Base-by-base conservation (phyloP, 2,797 vertebrate genomes). In the Cephalopachus bancanus region DNA sequence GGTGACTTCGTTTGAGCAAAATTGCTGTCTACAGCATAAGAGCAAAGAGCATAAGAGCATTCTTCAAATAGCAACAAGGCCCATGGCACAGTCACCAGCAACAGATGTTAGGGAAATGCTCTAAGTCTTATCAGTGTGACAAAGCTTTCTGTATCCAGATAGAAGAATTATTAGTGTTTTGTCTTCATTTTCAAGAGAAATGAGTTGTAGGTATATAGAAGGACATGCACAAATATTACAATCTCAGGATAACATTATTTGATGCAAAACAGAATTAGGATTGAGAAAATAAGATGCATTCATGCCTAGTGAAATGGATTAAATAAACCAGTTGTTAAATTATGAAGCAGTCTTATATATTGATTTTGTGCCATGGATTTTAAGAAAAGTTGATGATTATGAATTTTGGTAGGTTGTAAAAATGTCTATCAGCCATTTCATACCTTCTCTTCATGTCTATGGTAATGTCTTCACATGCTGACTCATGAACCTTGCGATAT, bases 1-100 rank as follows among this genome's bases (percentile, higher is more conserved):
- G 83, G 53, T 80, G 86, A 94, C 67, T 90, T 88, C 44, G 12
- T 75, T 53, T 79, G 76, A 92, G 33, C 65, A 85, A 95, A 95
- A 96, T 16, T 95, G 16, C 83, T 94, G 19, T 75, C 49, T 83
- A n/a, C 26, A 78, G 30, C 49, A 72, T 11, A 80, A 88, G 16
- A 87, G 5, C 30, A 37, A 37, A 37, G 37, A 37, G 37, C 37
- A 37, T 37, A 37, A 37, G 37, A 67, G 20, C 30, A 89, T 87
- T 83, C 65, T 93, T 96, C 83, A 96, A 55, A 60, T 20, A 90
- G 75, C 28, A 95, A 57, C 28, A 87, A 62, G 60, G 51, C 19
- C 44, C 33, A 75, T 12, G 33, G 28, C 33, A 64, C 0, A 65
- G 64, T 75, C 60, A 55, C 14, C 85, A 55, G 65, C 37, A 87